Evolutionary conservation across 2,113 vertebrate genomes (phyloP).

Genomic region (Capricornis sumatraensis): DNA sequence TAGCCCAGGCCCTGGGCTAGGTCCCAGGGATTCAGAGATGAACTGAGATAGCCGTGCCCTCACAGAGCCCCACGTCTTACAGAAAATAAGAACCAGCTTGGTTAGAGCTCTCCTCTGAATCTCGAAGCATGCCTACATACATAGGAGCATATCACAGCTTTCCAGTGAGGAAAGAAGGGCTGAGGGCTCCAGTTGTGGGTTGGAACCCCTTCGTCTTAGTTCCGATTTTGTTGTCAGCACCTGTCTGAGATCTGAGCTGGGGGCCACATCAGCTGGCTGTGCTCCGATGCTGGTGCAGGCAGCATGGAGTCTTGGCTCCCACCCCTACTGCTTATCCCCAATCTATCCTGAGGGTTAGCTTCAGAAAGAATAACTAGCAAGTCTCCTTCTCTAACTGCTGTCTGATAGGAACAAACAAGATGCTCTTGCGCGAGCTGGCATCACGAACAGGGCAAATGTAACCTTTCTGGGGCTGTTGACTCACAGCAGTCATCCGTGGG

Average conservation of each 20-base stretch:
- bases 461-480: constrained; percentile 62
- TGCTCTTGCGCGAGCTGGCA: constrained; percentile 34
- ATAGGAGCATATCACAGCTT: not conserved
- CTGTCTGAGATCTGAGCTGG: not conserved
- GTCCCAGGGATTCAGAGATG: not conserved
- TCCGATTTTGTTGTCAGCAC: not conserved
- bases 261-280: too few species aligned
- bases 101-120: not conserved
- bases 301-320: constrained; percentile 38
- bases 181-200: too few species aligned
- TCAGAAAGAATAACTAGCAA: constrained; percentile 55
- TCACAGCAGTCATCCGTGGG: constrained; percentile 23
- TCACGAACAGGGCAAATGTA: constrained; percentile 55
- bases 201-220: not conserved
- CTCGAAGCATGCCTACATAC: too few species aligned
- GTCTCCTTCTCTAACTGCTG: constrained; percentile 20
- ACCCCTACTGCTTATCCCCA: constrained; percentile 26
- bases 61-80: not conserved
- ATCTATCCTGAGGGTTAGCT: not conserved
- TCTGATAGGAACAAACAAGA: constrained; percentile 61
- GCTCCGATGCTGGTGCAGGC: not conserved
- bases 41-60: not conserved
- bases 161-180: not conserved
- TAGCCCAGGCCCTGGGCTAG: not conserved
- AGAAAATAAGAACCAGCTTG: not conserved